Base-by-base conservation (phyloP, 1,140 invertebrate genomes). In the Drosophila neocordata region DNA sequence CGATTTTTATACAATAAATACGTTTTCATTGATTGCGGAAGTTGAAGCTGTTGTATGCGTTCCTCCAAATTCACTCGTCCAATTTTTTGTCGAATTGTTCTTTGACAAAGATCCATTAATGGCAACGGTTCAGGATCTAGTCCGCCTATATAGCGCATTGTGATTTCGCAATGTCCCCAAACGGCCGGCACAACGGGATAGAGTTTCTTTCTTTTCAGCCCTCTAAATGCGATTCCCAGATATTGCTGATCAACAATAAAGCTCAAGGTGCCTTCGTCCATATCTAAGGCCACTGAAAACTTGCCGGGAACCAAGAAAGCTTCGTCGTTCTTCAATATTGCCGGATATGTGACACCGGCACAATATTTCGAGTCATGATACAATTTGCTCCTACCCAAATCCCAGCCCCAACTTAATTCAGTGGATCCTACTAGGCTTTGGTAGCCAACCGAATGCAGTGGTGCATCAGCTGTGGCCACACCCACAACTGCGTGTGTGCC, bases 131-230 rank as follows among this genome's bases (percentile, higher is more conserved):
- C 98, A 69, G 98, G 98, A 94, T 99, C 98, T 78, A 99, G 94
- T 91, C 98, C 98, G 73, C 98, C 98, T 81, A 99, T 97, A 92
- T 99, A 99, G 92, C 96, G 96, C 96, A 99, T 99, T 35, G 97
- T 99, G 90, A 99, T 99, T 94, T 99, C 99, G 92, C 99, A 99
- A 93, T 99, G 99, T 78, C 99, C 99, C 99, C 99, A 99, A 12
- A 99, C 99, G 52, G 99, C 98, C 77, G 98, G 99, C 51, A 99
- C 98, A 81, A 99, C 98, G 60, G 99, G 98, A 93, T 99, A 98
- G 31, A 99, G 93, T 93, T 98, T 99, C 92, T 98, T 97, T 65
- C 98, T 98, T 93, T 98, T 98, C 37, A 99, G 94, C 52, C 98
- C 98, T 89, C 97, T 94, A 93, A 99, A 99, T 68, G 99, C 99